Base-by-base conservation (phyloP, 2,113 vertebrate genomes). In the Serinus canaria region DNA sequence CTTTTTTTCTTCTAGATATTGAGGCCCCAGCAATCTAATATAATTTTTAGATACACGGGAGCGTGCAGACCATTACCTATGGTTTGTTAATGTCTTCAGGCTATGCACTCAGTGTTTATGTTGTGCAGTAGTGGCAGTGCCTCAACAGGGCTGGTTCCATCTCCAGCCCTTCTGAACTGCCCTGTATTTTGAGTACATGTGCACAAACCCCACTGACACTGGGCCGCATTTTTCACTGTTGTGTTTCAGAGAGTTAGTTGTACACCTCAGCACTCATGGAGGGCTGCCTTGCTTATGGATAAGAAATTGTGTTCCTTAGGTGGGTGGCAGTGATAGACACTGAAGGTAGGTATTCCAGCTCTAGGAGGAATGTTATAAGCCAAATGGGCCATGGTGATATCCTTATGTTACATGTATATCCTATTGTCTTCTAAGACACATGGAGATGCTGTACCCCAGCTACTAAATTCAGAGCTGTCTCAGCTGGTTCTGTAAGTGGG, bases 151-250 rank as follows among this genome's bases (percentile, higher is more conserved):
- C 43, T n/a, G n/a, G n/a, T n/a, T 82, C 52, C 20, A 10, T 52
- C 46, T 73, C 23, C 23, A 66, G 17, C 25, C 23, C 28, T 66
- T 85, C 44, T 47, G 10, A 20, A 31, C 30, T 37, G 1, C 73
- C 58, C 0, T 3, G 1, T 64, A 33, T 28, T 50, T 39, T 21
- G 46, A 53, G 46, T 7, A 16, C 21, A 1, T 2, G 12, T 25
- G 12, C 41, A 25, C 18, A 76, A 56, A 31, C 24, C 3, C 12
- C 11, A 27, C 37, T 0, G 0, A 30, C 3, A 16, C 5, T 1
- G 0, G n/a, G 18, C 5, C 70, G 11, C 30, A 10, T 83, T 95
- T 90, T 19, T 63, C 15, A 21, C 37, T 49, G 4, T 30, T 59
- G 15, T 39, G 8, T 89, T 90, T 87, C 25, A 21, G 24, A 17